Conservation (phyloP, 1,140 invertebrate species). For the Muscidifurax raptorellus region DNA sequence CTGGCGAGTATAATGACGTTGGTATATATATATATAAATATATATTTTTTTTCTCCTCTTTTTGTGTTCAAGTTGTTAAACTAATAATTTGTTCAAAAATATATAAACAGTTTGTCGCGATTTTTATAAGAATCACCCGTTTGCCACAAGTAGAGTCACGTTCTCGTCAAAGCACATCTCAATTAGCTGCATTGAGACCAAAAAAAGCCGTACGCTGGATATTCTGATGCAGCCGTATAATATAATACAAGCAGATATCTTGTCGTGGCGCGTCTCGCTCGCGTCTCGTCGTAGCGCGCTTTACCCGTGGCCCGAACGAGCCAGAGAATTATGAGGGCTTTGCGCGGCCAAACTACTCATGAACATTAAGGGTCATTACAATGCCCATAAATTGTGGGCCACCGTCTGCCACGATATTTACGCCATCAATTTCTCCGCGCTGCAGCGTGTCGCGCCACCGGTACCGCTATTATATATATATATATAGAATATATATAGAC, state of each 20-base stretch:
- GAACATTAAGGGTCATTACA: conserved; percentile 73
- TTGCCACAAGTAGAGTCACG: too few species aligned
- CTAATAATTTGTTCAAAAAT: not conserved
- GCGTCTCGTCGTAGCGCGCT: not conserved
- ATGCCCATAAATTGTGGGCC: conserved; percentile 67
- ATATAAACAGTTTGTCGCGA: too few species aligned
- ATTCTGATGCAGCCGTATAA: not conserved
- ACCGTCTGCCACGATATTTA: conserved; percentile 68
- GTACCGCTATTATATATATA: conserved; percentile 26
- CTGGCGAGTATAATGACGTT: not conserved
- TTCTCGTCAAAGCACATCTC: too few species aligned
- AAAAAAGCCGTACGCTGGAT: not conserved
- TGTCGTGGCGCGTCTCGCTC: not conserved
- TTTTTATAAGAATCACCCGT: too few species aligned
- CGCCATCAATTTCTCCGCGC: conserved; percentile 65
- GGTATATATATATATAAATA: too few species aligned
- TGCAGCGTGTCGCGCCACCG: not conserved
- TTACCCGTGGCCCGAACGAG: conserved; percentile 43
- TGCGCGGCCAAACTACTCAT: conserved; percentile 67
- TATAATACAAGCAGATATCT: not conserved
- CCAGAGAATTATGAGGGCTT: conserved; percentile 66
- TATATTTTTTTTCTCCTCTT: too few species aligned
- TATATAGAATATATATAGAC: not conserved
- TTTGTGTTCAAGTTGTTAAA: not conserved
- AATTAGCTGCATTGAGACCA: too few species aligned